A percentile compares a stretch with the other conserved stretches of the same genome.
These are phyloP conservation scores for Gracilinanus agilis DNA, from an alignment of 2,113 vertebrate species.

Conservation along the genomic window DNA sequence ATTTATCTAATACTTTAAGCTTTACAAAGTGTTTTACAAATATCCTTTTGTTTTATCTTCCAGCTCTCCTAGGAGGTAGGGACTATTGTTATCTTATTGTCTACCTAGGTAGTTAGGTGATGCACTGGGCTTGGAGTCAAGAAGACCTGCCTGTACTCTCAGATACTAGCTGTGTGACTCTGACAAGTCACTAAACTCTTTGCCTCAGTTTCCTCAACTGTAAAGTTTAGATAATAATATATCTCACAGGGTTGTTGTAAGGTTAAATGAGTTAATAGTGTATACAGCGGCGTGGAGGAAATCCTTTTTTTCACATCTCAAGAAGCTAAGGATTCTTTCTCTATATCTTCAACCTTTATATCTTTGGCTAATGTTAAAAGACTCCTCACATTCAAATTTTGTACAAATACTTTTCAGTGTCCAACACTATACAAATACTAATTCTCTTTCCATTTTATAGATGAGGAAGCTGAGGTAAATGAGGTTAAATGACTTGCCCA, in stretches of 20 bases:
- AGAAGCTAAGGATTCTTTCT: background rate
- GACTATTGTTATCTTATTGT: background rate
- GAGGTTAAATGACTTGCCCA: background rate
- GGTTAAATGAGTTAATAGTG: background rate
- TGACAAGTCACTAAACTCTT: background rate
- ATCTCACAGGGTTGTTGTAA: background rate
- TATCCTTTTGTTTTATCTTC: background rate
- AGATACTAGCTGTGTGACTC: background rate
- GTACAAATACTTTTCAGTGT: background rate
- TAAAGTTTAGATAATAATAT: background rate
- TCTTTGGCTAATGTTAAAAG: background rate
- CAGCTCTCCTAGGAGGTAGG: background rate
- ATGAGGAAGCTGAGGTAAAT: background rate
- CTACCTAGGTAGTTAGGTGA: background rate
- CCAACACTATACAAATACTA: background rate
- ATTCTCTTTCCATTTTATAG: background rate
- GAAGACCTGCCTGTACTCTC: background rate
- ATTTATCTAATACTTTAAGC: too few relatives aligned
- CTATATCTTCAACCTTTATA: background rate
- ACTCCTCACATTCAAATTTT: too few relatives aligned
- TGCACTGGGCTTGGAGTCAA: background rate
- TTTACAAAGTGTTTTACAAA: background rate
- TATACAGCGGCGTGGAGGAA: background rate
- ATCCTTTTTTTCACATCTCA: too few relatives aligned
- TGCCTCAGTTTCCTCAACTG: too few relatives aligned